A percentile compares a stretch with the other conserved stretches of the same genome.
phyloP scores from a whole-genome alignment of 1,140 invertebrate genomes.

The Drosophila miranda region DNA sequence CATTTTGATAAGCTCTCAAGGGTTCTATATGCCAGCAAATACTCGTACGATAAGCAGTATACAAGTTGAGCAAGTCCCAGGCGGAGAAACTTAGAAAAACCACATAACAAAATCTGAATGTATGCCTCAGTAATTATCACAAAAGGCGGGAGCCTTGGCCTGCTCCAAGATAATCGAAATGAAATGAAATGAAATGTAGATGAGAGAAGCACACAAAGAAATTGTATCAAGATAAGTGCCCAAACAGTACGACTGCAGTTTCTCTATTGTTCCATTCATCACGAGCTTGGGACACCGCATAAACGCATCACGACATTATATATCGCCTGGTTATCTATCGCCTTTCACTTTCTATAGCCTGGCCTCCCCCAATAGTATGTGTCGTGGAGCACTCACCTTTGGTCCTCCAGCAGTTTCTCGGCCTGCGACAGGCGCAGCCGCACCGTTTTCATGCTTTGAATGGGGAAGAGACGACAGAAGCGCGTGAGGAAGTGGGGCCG shows the following conservation, averaged over 20 bases:
- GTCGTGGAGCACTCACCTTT: conserved; percentile 84
- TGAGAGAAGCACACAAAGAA: conserved; percentile 14
- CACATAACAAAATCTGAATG: too few relatives aligned
- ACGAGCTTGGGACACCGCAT: conserved; percentile 2
- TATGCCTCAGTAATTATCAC: conserved; percentile 16
- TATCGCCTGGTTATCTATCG: conserved; percentile 17
- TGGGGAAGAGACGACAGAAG: conserved; percentile 92
- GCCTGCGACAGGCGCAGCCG: conserved; percentile 88
- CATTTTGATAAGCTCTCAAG: too few relatives aligned
- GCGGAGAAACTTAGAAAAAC: too few relatives aligned
- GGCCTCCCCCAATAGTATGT: conserved; percentile 12
- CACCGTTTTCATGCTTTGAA: conserved; percentile 94
- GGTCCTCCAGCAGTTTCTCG: conserved; percentile 88
- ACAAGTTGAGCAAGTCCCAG: too few relatives aligned
- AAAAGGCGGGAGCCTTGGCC: conserved; percentile 18
- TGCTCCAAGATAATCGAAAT: conserved; percentile 17
- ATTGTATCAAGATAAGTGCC: neutral
- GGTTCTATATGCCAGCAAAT: too few relatives aligned
- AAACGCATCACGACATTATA: neutral
- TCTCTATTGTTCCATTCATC: neutral
- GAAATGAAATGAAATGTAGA: conserved; percentile 8
- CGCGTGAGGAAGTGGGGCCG: conserved; percentile 88
- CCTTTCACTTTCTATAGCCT: conserved; percentile 34
- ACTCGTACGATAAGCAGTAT: too few relatives aligned
- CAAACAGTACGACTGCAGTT: too few relatives aligned